Percentiles rank a stretch among this genome's conserved stretches.
Conservation (phyloP, 2,888 invertebrate genomes). For the Hemistola chrysoprasaria region DNA sequence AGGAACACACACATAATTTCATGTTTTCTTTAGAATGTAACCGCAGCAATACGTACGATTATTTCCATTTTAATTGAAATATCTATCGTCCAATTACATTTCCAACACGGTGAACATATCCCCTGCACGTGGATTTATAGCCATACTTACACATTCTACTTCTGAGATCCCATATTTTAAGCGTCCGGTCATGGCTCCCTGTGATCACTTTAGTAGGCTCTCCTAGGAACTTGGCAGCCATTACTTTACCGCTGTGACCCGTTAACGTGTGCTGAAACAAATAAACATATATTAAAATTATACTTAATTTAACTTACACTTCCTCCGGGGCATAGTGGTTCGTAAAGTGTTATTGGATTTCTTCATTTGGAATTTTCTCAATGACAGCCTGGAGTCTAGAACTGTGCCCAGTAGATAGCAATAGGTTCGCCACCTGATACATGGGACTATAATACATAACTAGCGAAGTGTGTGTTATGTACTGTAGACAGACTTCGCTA, state of each 20-base stretch:
- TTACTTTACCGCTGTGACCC: slow-evolving; percentile 98
- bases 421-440: too few relatives aligned
- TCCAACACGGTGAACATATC: slow-evolving; percentile 12
- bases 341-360: too few relatives aligned
- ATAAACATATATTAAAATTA: background rate
- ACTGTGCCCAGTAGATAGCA: too few relatives aligned
- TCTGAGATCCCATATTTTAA: slow-evolving; percentile 99
- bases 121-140: slow-evolving; percentile 17
- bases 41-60: slow-evolving; percentile 8
- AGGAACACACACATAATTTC: too few relatives aligned
- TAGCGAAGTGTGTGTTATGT: too few relatives aligned
- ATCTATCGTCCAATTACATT: slow-evolving; percentile 22
- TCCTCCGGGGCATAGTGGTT: too few relatives aligned
- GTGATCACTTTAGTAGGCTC: slow-evolving; percentile 97
- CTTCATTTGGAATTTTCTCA: too few relatives aligned
- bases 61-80: slow-evolving; percentile 24
- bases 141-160: slow-evolving; percentile 84
- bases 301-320: too few relatives aligned
- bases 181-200: slow-evolving; percentile 98
- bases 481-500: too few relatives aligned
- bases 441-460: too few relatives aligned
- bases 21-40: slow-evolving; percentile 12
- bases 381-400: too few relatives aligned
- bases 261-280: slow-evolving; percentile 91
- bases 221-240: slow-evolving; percentile 97